Evolutionary conservation across 2,113 vertebrate genomes (phyloP).

Genomic region (Odocoileus hemionus): DNA sequence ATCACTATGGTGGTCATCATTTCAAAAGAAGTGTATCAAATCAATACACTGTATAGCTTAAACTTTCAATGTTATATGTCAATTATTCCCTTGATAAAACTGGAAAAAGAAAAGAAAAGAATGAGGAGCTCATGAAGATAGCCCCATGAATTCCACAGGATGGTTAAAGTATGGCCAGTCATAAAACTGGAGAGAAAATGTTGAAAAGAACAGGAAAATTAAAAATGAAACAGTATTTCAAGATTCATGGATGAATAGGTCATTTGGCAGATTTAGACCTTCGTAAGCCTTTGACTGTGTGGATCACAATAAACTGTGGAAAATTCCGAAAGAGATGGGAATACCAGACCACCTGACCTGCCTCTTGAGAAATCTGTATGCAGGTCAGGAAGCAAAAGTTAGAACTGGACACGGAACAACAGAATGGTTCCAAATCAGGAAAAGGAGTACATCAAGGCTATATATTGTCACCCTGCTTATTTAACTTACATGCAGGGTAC

Average conservation of each 20-base stretch:
- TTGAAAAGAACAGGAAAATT: constrained; percentile 8
- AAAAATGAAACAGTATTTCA: not conserved
- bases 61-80: not conserved
- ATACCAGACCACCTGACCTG: too few relatives aligned
- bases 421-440: too few relatives aligned
- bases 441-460: too few relatives aligned
- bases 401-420: too few relatives aligned
- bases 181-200: not conserved
- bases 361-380: too few relatives aligned
- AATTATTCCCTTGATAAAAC: not conserved
- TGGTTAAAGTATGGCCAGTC: not conserved
- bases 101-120: not conserved
- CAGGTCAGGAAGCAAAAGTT: too few relatives aligned
- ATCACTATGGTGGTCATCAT: not conserved
- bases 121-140: not conserved
- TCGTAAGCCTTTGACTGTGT: not conserved
- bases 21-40: not conserved
- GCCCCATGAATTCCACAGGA: not conserved
- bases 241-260: not conserved
- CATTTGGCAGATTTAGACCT: not conserved
- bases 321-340: too few relatives aligned
- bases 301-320: too few relatives aligned
- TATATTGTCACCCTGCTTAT: too few relatives aligned
- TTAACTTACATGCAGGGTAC: too few relatives aligned
- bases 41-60: not conserved